Percentiles rank a stretch among this genome's conserved stretches.
phyloP scores from a whole-genome alignment of 2,113 vertebrate genomes.

The Petrocephalus zakoni region DNA sequence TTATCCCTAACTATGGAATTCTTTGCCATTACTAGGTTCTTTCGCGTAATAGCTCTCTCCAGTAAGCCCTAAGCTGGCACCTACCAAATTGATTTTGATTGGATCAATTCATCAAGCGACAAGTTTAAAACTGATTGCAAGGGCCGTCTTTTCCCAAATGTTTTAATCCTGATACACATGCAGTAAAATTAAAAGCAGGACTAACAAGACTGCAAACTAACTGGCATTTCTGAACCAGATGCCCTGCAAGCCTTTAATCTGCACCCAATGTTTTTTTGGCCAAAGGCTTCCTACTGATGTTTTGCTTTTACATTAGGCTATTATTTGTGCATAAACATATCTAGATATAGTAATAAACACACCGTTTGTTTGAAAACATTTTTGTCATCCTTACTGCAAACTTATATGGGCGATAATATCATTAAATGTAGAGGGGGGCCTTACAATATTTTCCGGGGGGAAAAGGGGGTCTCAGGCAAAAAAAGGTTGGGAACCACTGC shows the following conservation, averaged over 20 bases:
- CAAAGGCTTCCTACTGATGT: too few species aligned
- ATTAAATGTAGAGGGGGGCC: too few species aligned
- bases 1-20: not conserved
- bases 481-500: too few species aligned
- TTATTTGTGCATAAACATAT: too few species aligned
- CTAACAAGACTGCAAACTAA: not conserved
- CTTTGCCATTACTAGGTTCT: not conserved
- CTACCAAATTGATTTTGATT: not conserved
- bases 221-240: not conserved
- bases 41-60: not conserved
- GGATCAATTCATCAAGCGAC: not conserved
- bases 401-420: too few species aligned
- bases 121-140: not conserved
- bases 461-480: too few species aligned
- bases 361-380: too few species aligned
- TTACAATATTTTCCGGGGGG: too few species aligned
- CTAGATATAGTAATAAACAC: too few species aligned
- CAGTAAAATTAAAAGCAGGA: not conserved
- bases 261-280: too few species aligned
- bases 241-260: not conserved
- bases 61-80: not conserved
- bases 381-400: too few species aligned
- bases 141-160: not conserved
- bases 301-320: too few species aligned
- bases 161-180: not conserved